Conservation (phyloP, 2,113 vertebrate species). For the Cyprinodon brontotheroides region DNA sequence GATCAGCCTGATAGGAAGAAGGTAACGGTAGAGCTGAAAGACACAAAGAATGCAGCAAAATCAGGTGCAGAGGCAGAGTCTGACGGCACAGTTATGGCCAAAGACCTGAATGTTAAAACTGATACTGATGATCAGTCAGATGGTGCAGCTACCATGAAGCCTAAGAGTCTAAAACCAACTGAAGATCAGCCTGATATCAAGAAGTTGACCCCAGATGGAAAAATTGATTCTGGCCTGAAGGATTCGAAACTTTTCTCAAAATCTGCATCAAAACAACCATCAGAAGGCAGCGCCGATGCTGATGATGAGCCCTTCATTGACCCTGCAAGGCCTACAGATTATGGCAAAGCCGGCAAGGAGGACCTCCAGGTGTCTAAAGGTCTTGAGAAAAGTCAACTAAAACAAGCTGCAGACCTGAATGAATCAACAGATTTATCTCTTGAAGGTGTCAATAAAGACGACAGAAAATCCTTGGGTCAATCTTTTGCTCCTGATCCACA, state of each 20-base stretch:
- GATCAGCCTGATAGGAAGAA: conserved; percentile 12
- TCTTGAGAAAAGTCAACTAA: conserved; percentile 2
- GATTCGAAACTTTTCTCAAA: conserved; percentile 3
- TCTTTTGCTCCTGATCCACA: neutral
- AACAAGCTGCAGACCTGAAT: neutral
- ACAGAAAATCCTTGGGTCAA: neutral
- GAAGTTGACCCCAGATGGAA: neutral
- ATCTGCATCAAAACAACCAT: neutral
- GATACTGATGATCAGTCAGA: neutral
- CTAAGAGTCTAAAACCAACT: neutral
- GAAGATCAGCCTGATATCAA: conserved; percentile 21
- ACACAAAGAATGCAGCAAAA: conserved; percentile 6
- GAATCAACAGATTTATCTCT: conserved; percentile 8
- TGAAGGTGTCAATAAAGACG: neutral
- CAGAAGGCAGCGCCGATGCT: neutral
- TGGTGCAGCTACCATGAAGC: neutral
- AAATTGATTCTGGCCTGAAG: conserved; percentile 1
- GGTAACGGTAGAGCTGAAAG: neutral
- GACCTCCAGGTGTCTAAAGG: conserved; percentile 8
- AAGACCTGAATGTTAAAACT: neutral
- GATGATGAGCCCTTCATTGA: neutral
- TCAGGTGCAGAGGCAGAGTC: neutral
- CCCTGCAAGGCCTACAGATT: neutral
- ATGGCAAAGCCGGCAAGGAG: neutral
- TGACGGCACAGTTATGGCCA: neutral